Evolutionary conservation across 2,797 vertebrate species (phyloP), one percentile per base, ranked within the genome.

Genomic region (Eutrigla gurnardus): DNA sequence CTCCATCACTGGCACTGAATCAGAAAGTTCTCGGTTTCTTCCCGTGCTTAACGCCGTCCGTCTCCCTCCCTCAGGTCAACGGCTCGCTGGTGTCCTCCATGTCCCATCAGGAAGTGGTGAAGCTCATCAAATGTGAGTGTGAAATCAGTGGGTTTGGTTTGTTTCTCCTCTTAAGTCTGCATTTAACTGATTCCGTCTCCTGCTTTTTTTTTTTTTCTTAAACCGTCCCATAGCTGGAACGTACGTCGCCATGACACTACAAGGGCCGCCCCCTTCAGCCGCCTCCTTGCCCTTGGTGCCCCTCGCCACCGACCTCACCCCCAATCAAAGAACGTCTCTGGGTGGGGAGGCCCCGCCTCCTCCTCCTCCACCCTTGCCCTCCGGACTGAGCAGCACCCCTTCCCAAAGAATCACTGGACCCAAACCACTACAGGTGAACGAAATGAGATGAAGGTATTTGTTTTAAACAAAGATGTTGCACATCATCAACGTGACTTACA

Each of bases 81-180:
- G 97, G 97, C 72, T 96, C 95, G 0, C 89, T 97, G 90, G 97
- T 98, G 81, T 96, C 96, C 67, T 96, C 97, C 85, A 97, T 97
- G 94, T 96, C 97, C 13, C 97, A 99, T 78, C 94, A 98, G 75
- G 97, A 99, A 76, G 97, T 99, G 70, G 97, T 99, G 52, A 98
- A 97, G 89, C 95, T 99, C 80, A 99, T 99, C 91, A 98, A 98
- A 92, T 97, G 97, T 99, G 87, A 97, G 97, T 96, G 45, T 66
- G 4, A 33, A 25, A 43, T 4, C 1, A 60, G 4, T 2, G 2
- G 12, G 12, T 62, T 62, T 46, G 17, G 0, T 14, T 1, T 10
- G 2, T 60, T 8, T 25, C 3, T 25, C 0, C 49, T 32, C 15
- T 40, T 15, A 12, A 46, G 2, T 36, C 11, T 12, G 15, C 6